Conservation (phyloP, 1,140 invertebrate species). For the Musca domestica region DNA sequence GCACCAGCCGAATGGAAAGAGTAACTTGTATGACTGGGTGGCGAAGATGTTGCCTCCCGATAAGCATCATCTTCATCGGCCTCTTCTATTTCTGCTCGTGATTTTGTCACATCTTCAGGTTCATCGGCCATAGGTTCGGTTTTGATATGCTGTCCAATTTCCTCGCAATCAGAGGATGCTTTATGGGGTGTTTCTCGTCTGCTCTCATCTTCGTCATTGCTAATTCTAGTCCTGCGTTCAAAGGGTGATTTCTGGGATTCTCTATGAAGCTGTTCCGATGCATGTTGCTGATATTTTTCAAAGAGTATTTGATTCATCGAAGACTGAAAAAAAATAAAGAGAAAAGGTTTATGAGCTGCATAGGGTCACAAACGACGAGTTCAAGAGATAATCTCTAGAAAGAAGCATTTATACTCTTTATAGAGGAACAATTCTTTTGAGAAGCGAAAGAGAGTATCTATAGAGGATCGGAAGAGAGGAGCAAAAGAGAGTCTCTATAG, state of each 20-base stretch:
- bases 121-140: background rate
- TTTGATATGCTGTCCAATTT: slow-evolving; percentile 1
- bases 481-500: too few species aligned
- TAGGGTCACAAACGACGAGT: too few species aligned
- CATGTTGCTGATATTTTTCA: slow-evolving; percentile 5
- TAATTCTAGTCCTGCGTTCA: background rate
- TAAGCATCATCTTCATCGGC: slow-evolving; percentile 1
- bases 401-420: too few species aligned
- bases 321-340: background rate
- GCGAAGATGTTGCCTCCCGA: background rate
- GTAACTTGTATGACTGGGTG: background rate
- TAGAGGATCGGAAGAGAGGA: too few species aligned
- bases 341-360: background rate
- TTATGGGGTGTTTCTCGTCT: background rate
- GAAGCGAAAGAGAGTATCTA: too few species aligned
- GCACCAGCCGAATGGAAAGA: background rate
- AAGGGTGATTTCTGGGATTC: background rate
- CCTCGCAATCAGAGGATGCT: background rate
- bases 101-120: background rate
- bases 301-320: background rate
- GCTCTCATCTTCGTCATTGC: background rate
- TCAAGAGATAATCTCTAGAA: too few species aligned
- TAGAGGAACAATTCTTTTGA: too few species aligned
- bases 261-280: background rate
- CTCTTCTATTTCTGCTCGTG: background rate